Evolutionary conservation across 2,888 invertebrate species (phyloP), one percentile per base, ranked within the genome.

Genomic region (Diaphora mendica): DNA sequence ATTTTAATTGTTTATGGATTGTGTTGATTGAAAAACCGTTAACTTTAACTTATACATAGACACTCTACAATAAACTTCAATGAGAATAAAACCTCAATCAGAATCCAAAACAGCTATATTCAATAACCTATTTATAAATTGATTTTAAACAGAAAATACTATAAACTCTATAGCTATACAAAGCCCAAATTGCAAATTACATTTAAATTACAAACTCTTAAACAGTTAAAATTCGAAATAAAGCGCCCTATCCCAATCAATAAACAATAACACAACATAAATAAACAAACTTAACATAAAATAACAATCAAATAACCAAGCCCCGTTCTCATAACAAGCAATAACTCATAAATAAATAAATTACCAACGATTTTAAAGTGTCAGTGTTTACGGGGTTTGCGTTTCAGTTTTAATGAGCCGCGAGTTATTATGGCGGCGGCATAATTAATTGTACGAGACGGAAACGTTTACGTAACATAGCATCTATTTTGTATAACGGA

Each of bases 351-450:
- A 79, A 79, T 85, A 85, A 85, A 81, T 85, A 83, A 70, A 84
- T 85, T 77, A 80, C 78, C 55, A 42, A 79, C 79, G 77, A 83
- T 84, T 84, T 84, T 83, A 80, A 83, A 84, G 80, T 82, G 85
- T 84, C 85, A 85, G 82, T 85, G 75, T 73, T 62, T 74, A 75
- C 80, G 71, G 73, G 84, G 80, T 84, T 84, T 82, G 77, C 76
- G 82, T 84, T 83, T 79, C 83, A 85, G 78, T 85, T 84, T 83
- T 84, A 84, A 85, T 84, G 83, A 84, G 82, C 77, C 77, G 68
- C 81, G 73, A 85, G 85, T 80, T 83, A 77, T 83, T 80, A 77
- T 74, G 70, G 78, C 77, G 78, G 33, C 67, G 70, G 73, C 20
- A 72, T 83, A 79, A 85, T 85, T 82, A 84, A 84, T 84, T 77